phyloP scores from a whole-genome alignment of 1,140 invertebrate species.

The Drosophila bocki region DNA sequence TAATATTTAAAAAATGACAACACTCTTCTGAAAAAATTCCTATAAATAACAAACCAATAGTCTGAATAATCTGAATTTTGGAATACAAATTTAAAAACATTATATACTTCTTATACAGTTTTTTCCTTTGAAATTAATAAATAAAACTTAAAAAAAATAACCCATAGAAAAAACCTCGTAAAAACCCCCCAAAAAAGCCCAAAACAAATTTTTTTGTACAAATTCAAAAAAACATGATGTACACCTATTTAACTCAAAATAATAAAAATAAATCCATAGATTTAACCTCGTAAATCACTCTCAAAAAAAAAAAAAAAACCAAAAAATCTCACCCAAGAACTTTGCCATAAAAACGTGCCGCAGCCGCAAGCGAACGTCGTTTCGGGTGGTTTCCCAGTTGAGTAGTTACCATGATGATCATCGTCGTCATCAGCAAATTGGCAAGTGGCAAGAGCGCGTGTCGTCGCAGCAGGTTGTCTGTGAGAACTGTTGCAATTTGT shows the following conservation, averaged over 20 bases:
- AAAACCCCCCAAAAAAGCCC: too few relatives aligned
- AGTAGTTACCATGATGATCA: conserved; percentile 68
- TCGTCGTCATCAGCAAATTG: conserved; percentile 56
- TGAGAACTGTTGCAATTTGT: conserved; percentile 82
- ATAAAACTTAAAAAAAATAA: too few relatives aligned
- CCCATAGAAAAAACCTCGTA: too few relatives aligned
- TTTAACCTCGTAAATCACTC: conserved; percentile 2
- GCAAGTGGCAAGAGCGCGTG: conserved; percentile 73
- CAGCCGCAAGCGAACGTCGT: conserved; percentile 5
- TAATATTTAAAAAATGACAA: too few relatives aligned
- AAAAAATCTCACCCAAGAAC: not conserved
- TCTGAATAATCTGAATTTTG: not conserved
- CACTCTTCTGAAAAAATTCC: too few relatives aligned
- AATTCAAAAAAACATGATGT: not conserved
- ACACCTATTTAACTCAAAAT: not conserved
- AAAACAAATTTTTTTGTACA: too few relatives aligned
- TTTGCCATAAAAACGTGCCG: conserved; percentile 17
- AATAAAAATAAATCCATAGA: not conserved
- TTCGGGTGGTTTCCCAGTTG: conserved; percentile 53
- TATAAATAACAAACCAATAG: not conserved
- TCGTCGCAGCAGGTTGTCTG: conserved; percentile 66
- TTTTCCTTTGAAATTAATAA: too few relatives aligned
- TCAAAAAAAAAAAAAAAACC: not conserved
- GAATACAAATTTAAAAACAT: not conserved
- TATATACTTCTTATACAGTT: not conserved